These are phyloP conservation scores for Okamejei kenojei DNA, from an alignment of 2,797 vertebrate genomes.

Conservation along the genomic window DNA sequence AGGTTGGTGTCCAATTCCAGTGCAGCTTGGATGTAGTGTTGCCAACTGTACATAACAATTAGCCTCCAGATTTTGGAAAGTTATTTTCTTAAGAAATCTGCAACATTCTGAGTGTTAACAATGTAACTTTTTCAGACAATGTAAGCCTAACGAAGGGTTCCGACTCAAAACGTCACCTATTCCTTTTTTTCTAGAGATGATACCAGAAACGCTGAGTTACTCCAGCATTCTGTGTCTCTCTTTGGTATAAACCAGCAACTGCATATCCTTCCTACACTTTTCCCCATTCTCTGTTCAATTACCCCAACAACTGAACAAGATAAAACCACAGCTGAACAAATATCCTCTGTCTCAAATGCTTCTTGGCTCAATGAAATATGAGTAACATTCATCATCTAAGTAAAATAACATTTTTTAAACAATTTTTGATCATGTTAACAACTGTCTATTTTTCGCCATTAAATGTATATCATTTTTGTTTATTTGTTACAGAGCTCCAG, in stretches of 20 bases:
- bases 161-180: too few species aligned
- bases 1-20: not conserved
- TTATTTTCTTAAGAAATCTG: slow-evolving; percentile 4
- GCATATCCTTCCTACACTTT: too few species aligned
- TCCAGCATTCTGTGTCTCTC: too few species aligned
- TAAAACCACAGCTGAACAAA: not conserved
- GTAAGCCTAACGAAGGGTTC: too few species aligned
- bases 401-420: not conserved
- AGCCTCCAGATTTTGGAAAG: not conserved
- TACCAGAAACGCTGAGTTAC: too few species aligned
- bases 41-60: not conserved
- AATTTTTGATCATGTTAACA: not conserved
- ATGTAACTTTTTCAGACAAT: not conserved
- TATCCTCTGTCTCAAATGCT: not conserved
- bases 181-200: too few species aligned
- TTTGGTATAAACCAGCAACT: too few species aligned
- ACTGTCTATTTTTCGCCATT: not conserved
- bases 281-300: not conserved
- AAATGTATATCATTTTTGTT: too few species aligned
- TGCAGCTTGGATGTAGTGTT: not conserved
- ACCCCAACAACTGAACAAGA: not conserved
- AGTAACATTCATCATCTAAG: too few species aligned
- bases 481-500: too few species aligned
- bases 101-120: not conserved
- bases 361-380: not conserved